Base-by-base conservation (phyloP, 2,888 invertebrate species). In the Cephus spinipes region DNA sequence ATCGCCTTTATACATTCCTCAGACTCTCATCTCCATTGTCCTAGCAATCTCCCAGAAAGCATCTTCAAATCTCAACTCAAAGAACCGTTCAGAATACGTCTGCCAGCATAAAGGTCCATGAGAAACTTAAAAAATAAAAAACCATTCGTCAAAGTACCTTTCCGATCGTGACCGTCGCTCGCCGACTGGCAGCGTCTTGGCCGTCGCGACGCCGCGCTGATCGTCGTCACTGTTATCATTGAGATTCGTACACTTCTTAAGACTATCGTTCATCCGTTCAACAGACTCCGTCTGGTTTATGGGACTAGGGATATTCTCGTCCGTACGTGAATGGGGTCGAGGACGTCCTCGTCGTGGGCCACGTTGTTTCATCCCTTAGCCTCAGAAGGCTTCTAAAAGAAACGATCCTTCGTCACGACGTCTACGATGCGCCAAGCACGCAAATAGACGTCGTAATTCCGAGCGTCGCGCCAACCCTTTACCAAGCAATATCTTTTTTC, bases 151-250 rank as follows among this genome's bases (percentile, higher is more conserved):
- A 73, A 77, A 76, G 79, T 90, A 91, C 91, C 90, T 91, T 86
- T 91, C 90, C 32, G 90, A 91, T 78, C 87, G 87, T 33, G 89
- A 88, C 73, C 89, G 87, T 69, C 87, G 85, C 78, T 87, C 86
- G 75, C 83, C 82, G 77, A 84, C 81, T 32, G 78, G 79, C 71
- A 84, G 80, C 32, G 76, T 79, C 68, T 75, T 75, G 36, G 55
- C 77, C 40, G 76, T 76, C 73, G 79, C 74, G 73, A 77, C 78
- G 78, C 80, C 81, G 74, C 79, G 35, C 82, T 79, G 31, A 79
- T 82, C 76, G 32, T 86, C 83, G 75, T 79, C 77, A 69, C 76
- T 73, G 68, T 79, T 76, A 31, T 73, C 35, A 34, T 32, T 33
- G 23, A 35, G 12, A 78, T 79, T 84, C 73, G 80, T 78, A 77